phyloP scores from a whole-genome alignment of 2,113 vertebrate genomes.

The Pandion haliaetus region DNA sequence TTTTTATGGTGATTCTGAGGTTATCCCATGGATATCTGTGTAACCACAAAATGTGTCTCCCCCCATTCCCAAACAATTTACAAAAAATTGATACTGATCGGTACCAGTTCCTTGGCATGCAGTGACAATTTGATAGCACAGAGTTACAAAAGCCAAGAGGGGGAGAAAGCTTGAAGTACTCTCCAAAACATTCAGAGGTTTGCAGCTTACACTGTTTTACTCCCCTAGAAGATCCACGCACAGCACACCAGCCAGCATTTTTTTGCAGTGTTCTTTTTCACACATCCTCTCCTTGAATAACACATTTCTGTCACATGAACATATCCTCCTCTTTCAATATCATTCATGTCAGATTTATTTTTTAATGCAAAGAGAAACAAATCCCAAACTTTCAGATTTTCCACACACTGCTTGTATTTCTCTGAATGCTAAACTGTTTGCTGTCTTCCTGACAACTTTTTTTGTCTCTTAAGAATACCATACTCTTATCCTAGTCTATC shows the following conservation, averaged over 20 bases:
- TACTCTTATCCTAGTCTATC: neutral
- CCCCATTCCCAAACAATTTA: neutral
- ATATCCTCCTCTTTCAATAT: neutral
- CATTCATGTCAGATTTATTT: conserved; percentile 5
- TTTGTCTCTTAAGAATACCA: neutral
- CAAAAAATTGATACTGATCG: neutral
- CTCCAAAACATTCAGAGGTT: neutral
- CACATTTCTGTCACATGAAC: conserved; percentile 16
- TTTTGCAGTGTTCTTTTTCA: conserved; percentile 24
- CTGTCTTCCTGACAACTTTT: neutral
- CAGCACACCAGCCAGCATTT: neutral
- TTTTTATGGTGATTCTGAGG: neutral
- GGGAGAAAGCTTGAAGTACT: neutral
- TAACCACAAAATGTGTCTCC: neutral
- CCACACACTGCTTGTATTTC: neutral
- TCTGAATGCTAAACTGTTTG: neutral
- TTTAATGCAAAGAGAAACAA: conserved; percentile 38
- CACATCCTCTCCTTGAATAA: conserved; percentile 38
- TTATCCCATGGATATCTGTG: neutral
- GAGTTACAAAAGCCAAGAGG: neutral
- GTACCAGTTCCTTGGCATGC: neutral
- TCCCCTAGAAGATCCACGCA: neutral
- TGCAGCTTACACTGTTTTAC: neutral
- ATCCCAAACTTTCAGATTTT: neutral
- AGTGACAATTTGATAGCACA: neutral